A percentile compares a stretch with the other conserved stretches of the same genome.
Conservation (phyloP, 2,888 invertebrate species). For the Scaptomyza tumidula region DNA sequence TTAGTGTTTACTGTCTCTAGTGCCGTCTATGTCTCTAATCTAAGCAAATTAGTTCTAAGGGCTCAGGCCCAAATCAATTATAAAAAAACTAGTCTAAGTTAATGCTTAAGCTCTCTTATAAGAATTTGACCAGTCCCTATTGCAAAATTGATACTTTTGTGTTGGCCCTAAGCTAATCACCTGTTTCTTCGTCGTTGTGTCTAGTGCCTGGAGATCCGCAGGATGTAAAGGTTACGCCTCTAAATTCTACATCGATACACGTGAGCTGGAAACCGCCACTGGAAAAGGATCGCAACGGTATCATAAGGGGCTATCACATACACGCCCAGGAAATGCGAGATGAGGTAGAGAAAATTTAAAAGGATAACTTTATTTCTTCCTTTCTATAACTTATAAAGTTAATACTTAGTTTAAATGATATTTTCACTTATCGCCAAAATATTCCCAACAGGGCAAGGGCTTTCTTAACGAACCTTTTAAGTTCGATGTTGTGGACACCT, state of each 20-base stretch:
- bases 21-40: slow-evolving; percentile 31
- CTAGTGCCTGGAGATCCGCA: slow-evolving; percentile 99
- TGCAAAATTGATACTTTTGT: slow-evolving; percentile 18
- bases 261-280: slow-evolving; percentile 97
- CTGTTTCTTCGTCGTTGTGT: slow-evolving; percentile 52
- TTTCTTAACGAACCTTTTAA: slow-evolving; percentile 94
- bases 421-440: no score
- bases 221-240: slow-evolving; percentile 93
- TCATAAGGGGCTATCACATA: slow-evolving; percentile 98
- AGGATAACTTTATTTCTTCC: background rate
- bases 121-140: slow-evolving; percentile 18
- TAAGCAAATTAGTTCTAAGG: slow-evolving; percentile 65
- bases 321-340: slow-evolving; percentile 96
- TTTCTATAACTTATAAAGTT: background rate
- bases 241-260: slow-evolving; percentile 98
- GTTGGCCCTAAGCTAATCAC: slow-evolving; percentile 49
- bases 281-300: slow-evolving; percentile 96
- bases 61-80: background rate
- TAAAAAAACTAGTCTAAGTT: slow-evolving; percentile 39
- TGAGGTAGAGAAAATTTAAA: slow-evolving; percentile 87
- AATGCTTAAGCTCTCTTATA: slow-evolving; percentile 32
- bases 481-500: slow-evolving; percentile 92
- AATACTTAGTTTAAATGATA: no score
- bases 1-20: slow-evolving; percentile 59
- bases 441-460: slow-evolving; percentile 85